A percentile compares a stretch with the other conserved stretches of the same genome.
Conservation (phyloP, 2,888 invertebrate genomes). For the Teleiodes luculella region DNA sequence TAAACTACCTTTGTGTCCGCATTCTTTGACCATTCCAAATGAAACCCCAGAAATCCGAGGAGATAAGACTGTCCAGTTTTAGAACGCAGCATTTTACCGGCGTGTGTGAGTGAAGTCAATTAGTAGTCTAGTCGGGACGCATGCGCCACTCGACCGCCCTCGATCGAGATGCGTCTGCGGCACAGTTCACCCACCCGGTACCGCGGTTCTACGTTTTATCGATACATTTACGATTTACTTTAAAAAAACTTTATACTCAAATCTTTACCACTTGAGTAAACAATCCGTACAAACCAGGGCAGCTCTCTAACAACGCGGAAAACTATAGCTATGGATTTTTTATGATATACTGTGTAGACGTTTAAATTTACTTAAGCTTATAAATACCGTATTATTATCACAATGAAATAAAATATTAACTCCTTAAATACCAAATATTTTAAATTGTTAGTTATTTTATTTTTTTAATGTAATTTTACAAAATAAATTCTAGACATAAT, state of each 20-base stretch:
- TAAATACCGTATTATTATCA: not conserved
- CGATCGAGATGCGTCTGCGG: conserved; percentile 52
- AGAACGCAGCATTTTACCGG: conserved; percentile 45
- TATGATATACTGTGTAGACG: too few species aligned
- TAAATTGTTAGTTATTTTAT: not conserved
- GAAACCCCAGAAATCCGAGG: conserved; percentile 12
- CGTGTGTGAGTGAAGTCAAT: conserved; percentile 48
- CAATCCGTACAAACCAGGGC: too few species aligned
- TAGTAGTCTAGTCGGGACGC: conserved; percentile 57
- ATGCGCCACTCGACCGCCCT: conserved; percentile 53
- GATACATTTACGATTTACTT: conserved; percentile 40
- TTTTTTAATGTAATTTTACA: conserved; percentile 4
- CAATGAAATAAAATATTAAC: not conserved
- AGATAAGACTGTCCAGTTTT: conserved; percentile 33
- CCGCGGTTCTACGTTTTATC: conserved; percentile 25
- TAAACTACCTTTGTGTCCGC: conserved; percentile 1
- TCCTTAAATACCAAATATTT: not conserved
- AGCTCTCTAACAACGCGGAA: too few species aligned
- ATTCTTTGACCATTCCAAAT: conserved; percentile 3
- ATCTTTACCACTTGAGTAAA: too few species aligned
- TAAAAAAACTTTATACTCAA: not conserved
- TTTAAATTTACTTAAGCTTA: too few species aligned
- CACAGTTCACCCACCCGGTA: conserved; percentile 44
- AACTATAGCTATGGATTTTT: too few species aligned
- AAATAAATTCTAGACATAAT: not conserved